Evolutionary conservation across 2,113 vertebrate genomes (phyloP).

Genomic region (Rhabdornis inornatus): DNA sequence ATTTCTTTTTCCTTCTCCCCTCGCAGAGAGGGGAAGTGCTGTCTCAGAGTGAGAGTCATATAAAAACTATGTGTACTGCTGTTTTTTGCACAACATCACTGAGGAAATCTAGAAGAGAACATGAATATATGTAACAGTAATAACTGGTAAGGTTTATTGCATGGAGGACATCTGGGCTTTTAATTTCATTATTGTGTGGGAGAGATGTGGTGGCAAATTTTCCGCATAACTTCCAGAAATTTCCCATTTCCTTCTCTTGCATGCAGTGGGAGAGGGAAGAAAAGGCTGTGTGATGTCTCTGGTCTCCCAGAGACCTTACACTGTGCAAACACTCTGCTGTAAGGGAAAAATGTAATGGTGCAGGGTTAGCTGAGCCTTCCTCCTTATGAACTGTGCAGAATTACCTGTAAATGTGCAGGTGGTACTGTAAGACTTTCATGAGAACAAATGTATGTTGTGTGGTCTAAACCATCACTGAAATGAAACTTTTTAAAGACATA

Average conservation of each 20-base stretch:
- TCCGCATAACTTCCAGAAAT: not conserved
- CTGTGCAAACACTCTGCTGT: not conserved
- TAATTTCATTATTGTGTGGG: not conserved
- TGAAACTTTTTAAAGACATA: not conserved
- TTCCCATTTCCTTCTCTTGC: not conserved
- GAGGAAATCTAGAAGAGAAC: not conserved
- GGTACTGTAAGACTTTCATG: not conserved
- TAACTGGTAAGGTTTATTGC: not conserved
- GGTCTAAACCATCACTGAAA: not conserved
- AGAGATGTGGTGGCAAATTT: not conserved
- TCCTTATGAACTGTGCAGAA: not conserved
- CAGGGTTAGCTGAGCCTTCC: not conserved
- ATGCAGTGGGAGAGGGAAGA: not conserved
- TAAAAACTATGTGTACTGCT: not conserved
- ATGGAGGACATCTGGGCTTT: not conserved
- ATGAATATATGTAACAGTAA: not conserved
- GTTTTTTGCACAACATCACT: not conserved
- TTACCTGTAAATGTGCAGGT: not conserved
- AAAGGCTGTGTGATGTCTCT: fast-evolving
- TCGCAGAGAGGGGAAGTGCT: not conserved
- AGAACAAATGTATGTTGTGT: not conserved
- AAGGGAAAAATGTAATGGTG: not conserved
- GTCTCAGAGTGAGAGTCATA: not conserved
- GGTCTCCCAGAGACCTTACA: not conserved
- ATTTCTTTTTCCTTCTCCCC: not conserved